Evolutionary conservation across 92 coral and sea anemone genomes (phyloP).

Genomic region (Palythoa grandiflora): DNA sequence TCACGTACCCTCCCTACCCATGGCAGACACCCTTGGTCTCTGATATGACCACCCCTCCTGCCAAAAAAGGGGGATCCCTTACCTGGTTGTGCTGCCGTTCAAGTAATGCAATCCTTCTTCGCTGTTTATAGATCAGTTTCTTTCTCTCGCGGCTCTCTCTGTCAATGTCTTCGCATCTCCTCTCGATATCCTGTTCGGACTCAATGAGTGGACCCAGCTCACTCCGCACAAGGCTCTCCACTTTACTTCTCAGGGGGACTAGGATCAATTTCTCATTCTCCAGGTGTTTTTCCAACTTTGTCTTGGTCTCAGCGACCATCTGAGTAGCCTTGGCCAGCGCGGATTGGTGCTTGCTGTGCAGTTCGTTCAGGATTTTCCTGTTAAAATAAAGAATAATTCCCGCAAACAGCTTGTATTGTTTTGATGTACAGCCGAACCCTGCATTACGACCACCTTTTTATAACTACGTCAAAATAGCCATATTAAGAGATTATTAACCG

Average conservation of each 20-base stretch:
- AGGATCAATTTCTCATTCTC: slow-evolving; percentile 89
- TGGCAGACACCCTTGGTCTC: too few species aligned
- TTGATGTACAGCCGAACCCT: too few species aligned
- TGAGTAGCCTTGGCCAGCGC: slow-evolving; percentile 94
- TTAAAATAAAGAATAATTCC: background rate
- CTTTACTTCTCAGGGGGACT: slow-evolving; percentile 85
- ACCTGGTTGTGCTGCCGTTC: slow-evolving; percentile 92
- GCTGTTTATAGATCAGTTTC: slow-evolving; percentile 92
- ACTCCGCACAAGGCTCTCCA: slow-evolving; percentile 91
- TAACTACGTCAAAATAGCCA: too few species aligned
- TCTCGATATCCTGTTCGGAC: slow-evolving; percentile 93
- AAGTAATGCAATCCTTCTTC: slow-evolving; percentile 89
- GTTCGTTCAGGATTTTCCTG: slow-evolving; percentile 82
- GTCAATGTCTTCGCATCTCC: slow-evolving; percentile 95
- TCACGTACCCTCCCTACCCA: too few species aligned
- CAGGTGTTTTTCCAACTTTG: slow-evolving; percentile 92
- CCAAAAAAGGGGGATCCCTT: too few species aligned
- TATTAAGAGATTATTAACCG: too few species aligned
- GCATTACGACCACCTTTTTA: too few species aligned
- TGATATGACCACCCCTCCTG: too few species aligned
- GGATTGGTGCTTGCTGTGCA: slow-evolving; percentile 87
- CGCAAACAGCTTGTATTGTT: background rate
- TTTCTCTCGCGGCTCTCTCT: slow-evolving; percentile 93
- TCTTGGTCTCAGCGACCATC: slow-evolving; percentile 98
- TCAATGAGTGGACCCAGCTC: slow-evolving; percentile 97